phyloP scores from a whole-genome alignment of 2,797 vertebrate species.

The Odontamblyopus rebecca region DNA sequence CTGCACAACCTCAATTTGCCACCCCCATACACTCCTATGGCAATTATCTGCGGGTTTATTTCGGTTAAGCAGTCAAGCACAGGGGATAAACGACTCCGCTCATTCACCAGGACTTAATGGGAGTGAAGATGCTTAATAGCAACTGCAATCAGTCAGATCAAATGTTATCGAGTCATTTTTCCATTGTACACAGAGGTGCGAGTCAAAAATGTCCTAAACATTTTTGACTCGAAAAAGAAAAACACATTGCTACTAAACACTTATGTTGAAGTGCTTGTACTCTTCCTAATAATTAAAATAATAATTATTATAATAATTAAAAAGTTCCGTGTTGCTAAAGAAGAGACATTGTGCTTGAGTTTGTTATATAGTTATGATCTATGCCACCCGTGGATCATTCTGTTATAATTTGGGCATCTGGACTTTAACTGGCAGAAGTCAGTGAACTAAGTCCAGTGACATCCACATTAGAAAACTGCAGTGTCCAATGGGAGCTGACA shows the following conservation, averaged over 20 bases:
- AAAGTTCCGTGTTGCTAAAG: too few species aligned
- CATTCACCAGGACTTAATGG: constrained; percentile 76
- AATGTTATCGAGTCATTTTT: constrained; percentile 57
- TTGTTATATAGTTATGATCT: too few species aligned
- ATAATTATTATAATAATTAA: too few species aligned
- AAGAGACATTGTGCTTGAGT: too few species aligned
- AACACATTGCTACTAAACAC: background rate
- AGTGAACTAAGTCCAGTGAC: too few species aligned
- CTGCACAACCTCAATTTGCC: constrained; percentile 78
- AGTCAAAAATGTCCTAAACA: background rate
- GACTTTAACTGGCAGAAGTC: too few species aligned
- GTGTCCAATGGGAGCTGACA: too few species aligned
- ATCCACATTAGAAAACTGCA: too few species aligned
- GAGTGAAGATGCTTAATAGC: constrained; percentile 69
- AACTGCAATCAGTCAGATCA: constrained; percentile 68
- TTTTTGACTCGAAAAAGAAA: background rate
- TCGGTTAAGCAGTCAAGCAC: constrained; percentile 79
- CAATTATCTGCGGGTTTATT: constrained; percentile 84
- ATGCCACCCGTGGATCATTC: too few species aligned
- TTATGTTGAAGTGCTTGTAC: too few species aligned
- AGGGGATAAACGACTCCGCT: constrained; percentile 72
- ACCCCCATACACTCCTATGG: constrained; percentile 78
- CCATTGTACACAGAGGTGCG: constrained; percentile 9
- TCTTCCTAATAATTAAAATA: too few species aligned
- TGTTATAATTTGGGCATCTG: too few species aligned